Percentiles rank a stretch among this genome's conserved stretches.
Conservation (phyloP, 92 coral and sea anemone species). For the Meandrina meandrites region DNA sequence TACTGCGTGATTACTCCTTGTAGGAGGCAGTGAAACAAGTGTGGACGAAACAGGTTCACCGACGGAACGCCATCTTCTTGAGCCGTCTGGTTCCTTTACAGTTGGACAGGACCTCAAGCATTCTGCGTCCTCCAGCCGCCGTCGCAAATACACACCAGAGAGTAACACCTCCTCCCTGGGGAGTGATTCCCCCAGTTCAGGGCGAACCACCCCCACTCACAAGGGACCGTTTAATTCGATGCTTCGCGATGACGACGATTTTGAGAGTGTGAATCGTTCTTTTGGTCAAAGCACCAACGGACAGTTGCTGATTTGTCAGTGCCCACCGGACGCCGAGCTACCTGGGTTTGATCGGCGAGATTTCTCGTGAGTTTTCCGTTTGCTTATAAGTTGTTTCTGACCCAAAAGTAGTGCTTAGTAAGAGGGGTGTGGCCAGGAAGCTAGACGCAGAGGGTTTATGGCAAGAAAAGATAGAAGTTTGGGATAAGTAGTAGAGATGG, state of each 20-base stretch:
- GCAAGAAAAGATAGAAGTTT: not conserved
- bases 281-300: slow-evolving; percentile 77
- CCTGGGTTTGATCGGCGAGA: slow-evolving; percentile 88
- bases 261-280: slow-evolving; percentile 68
- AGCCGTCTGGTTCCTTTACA: slow-evolving; percentile 43
- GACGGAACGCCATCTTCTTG: slow-evolving; percentile 53
- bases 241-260: slow-evolving; percentile 60
- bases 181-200: slow-evolving; percentile 62
- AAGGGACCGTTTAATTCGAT: slow-evolving; percentile 49
- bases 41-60: slow-evolving; percentile 65
- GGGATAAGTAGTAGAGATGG: too few relatives aligned
- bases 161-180: slow-evolving; percentile 68
- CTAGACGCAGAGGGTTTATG: not conserved
- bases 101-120: slow-evolving; percentile 38
- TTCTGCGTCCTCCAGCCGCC: slow-evolving; percentile 33
- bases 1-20: not conserved
- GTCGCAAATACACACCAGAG: slow-evolving; percentile 59
- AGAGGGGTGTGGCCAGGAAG: not conserved
- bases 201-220: slow-evolving; percentile 50
- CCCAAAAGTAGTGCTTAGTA: too few relatives aligned
- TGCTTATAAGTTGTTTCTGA: not conserved
- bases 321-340: slow-evolving; percentile 93
- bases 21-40: slow-evolving; percentile 75
- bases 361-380: slow-evolving; percentile 75
- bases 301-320: slow-evolving; percentile 78